phyloP scores from a whole-genome alignment of 2,113 vertebrate genomes.

The Tricholaema leucomelas region DNA sequence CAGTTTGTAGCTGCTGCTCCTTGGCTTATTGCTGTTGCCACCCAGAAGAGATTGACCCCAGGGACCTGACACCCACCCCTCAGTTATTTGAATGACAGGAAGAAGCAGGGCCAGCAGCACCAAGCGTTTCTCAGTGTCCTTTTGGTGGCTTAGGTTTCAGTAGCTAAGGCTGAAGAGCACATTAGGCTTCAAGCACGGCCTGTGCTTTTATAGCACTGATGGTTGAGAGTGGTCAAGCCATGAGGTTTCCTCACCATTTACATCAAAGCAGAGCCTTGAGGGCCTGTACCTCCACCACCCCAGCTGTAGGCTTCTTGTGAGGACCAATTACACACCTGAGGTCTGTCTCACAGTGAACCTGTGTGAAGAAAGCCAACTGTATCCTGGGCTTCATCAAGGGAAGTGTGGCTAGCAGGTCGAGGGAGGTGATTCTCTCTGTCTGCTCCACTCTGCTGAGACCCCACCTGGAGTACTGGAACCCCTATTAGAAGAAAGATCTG shows the following conservation, averaged over 20 bases:
- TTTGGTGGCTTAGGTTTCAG: neutral
- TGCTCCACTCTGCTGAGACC: too few relatives aligned
- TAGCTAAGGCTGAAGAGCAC: neutral
- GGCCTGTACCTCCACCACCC: neutral
- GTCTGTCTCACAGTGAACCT: fast-evolving
- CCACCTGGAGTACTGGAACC: too few relatives aligned
- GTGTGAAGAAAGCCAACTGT: neutral
- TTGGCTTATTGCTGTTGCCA: too few relatives aligned
- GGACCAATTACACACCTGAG: fast-evolving
- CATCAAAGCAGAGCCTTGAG: neutral
- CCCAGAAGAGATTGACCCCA: too few relatives aligned
- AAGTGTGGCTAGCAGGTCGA: too few relatives aligned
- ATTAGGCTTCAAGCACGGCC: neutral
- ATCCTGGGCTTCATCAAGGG: too few relatives aligned
- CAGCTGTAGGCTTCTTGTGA: neutral
- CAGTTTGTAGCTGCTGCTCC: too few relatives aligned
- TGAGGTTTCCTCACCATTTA: neutral
- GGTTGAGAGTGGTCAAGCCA: neutral
- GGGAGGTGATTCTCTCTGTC: too few relatives aligned
- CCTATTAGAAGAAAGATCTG: too few relatives aligned
- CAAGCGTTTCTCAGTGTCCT: fast-evolving
- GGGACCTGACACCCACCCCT: too few relatives aligned
- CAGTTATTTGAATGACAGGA: too few relatives aligned
- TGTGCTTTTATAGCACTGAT: neutral
- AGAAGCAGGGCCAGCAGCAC: neutral